Evolutionary conservation across 2,113 vertebrate species (phyloP).

Genomic region (Callorhinus ursinus): DNA sequence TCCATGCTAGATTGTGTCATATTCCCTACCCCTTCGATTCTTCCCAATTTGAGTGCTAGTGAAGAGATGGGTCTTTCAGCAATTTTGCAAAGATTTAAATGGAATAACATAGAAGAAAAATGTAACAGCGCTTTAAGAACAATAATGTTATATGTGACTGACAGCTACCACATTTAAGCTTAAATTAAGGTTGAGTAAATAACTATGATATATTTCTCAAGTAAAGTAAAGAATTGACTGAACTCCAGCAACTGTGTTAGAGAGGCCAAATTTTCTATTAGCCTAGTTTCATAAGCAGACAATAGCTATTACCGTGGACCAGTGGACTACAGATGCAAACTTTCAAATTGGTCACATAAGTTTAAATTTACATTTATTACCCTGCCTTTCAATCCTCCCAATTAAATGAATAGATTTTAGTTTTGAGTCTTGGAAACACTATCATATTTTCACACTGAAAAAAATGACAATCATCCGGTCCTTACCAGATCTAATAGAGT

Average conservation of each 20-base stretch:
- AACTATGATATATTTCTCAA: not conserved
- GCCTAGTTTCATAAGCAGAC: not conserved
- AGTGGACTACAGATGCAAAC: not conserved
- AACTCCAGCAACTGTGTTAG: not conserved
- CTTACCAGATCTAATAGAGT: not conserved
- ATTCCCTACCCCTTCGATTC: not conserved
- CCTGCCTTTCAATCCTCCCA: not conserved
- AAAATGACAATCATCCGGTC: not conserved
- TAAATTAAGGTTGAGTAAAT: not conserved
- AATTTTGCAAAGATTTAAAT: constrained; percentile 57
- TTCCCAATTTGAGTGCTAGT: not conserved
- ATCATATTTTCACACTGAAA: constrained; percentile 11
- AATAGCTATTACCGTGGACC: not conserved
- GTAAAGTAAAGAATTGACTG: not conserved
- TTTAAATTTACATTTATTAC: not conserved
- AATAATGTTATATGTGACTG: constrained; percentile 14
- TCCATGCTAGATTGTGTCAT: not conserved
- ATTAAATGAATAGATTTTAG: constrained; percentile 42
- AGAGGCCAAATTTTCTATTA: not conserved
- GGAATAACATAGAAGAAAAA: constrained; percentile 24
- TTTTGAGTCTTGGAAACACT: not conserved
- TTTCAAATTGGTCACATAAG: constrained; percentile 8
- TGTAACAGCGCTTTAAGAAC: constrained; percentile 5
- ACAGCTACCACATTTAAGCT: not conserved
- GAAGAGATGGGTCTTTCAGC: constrained; percentile 5